These are phyloP conservation scores for Actenoides lindsayi DNA, from an alignment of 2,113 vertebrate genomes.

Conservation along the genomic window DNA sequence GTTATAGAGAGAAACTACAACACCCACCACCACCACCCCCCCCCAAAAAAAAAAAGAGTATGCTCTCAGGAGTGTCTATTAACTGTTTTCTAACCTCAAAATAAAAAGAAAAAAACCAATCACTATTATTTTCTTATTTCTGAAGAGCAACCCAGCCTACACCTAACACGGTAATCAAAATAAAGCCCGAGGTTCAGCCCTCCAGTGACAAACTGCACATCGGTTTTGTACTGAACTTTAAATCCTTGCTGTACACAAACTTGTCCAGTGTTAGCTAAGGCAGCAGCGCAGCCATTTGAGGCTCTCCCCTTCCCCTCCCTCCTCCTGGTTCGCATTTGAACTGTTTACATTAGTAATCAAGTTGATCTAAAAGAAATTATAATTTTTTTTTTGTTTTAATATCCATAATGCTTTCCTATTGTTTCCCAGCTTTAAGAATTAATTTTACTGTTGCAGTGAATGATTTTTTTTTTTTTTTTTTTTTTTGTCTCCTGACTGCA, in stretches of 20 bases:
- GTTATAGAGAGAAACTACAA: constrained; percentile 60
- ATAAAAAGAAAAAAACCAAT: neutral
- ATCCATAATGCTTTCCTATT: constrained; percentile 76
- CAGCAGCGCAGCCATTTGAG: neutral
- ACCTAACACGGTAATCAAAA: neutral
- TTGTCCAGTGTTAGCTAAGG: constrained; percentile 22
- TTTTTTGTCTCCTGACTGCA: constrained; percentile 85
- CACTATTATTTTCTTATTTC: neutral
- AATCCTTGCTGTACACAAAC: constrained; percentile 21
- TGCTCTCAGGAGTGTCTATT: neutral
- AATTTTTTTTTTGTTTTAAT: neutral
- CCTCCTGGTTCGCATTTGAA: constrained; percentile 5
- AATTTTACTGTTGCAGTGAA: constrained; percentile 83
- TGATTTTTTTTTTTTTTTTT: constrained; percentile 78
- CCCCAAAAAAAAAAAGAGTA: neutral
- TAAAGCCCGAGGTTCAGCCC: neutral
- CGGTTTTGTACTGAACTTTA: neutral
- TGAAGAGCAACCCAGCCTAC: neutral
- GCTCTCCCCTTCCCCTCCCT: neutral
- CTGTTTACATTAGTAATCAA: constrained; percentile 69
- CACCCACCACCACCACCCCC: too few species aligned
- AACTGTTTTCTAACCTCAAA: constrained; percentile 27
- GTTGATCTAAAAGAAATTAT: constrained; percentile 67
- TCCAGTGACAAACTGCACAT: neutral
- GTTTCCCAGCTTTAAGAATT: constrained; percentile 82